Conservation (phyloP, 2,888 invertebrate species). For the Dastarcus helophoroides region DNA sequence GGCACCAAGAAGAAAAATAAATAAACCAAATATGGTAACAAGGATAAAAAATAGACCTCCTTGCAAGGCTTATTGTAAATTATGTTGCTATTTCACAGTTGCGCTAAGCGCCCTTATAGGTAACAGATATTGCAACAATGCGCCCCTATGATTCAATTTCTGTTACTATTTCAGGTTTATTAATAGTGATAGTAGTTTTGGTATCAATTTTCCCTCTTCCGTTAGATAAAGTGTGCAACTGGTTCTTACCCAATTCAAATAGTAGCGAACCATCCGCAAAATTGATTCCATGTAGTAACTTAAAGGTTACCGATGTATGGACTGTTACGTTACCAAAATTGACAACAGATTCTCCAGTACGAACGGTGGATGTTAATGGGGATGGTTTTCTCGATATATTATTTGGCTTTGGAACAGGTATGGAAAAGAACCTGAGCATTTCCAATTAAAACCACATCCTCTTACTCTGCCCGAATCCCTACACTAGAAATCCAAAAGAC, state of each 20-base stretch:
- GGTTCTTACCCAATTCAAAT: constrained; percentile 37
- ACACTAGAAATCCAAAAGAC: too few relatives aligned
- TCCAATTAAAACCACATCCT: too few relatives aligned
- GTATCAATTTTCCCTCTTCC: constrained; percentile 55
- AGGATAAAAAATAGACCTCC: constrained; percentile 43
- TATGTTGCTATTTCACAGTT: constrained; percentile 53
- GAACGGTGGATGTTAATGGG: constrained; percentile 57
- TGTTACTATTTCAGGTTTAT: constrained; percentile 40
- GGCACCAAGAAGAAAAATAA: constrained; percentile 55
- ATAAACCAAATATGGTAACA: constrained; percentile 38
- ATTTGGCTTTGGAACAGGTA: constrained; percentile 68
- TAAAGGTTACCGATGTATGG: constrained; percentile 54
- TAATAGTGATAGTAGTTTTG: constrained; percentile 50
- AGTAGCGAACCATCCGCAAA: constrained; percentile 19
- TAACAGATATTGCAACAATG: too few relatives aligned
- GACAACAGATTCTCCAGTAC: constrained; percentile 61
- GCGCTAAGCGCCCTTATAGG: constrained; percentile 48
- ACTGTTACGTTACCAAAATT: constrained; percentile 54
- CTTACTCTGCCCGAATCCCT: too few relatives aligned
- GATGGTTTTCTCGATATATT: constrained; percentile 62
- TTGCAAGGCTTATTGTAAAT: constrained; percentile 49
- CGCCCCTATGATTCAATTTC: too few relatives aligned
- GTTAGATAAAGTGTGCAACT: constrained; percentile 46
- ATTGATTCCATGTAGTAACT: constrained; percentile 47
- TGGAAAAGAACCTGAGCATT: constrained; percentile 4